Evolutionary conservation across 2,888 invertebrate genomes (phyloP).

Genomic region (Noctua janthina): DNA sequence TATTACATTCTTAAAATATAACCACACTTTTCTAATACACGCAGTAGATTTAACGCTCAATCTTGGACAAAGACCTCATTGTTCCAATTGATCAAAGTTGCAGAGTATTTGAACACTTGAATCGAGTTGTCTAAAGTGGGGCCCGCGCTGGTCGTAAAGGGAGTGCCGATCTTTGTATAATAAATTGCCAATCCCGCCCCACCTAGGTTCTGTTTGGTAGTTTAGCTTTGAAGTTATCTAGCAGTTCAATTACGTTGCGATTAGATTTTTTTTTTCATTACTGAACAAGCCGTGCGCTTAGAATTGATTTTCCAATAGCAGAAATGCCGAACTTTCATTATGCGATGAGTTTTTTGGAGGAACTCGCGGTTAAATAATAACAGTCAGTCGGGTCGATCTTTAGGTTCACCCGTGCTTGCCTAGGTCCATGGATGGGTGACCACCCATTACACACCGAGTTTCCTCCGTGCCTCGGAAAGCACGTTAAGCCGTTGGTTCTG

Average conservation of each 20-base stretch:
- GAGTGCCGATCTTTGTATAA: constrained; percentile 56
- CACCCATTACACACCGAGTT: too few relatives aligned
- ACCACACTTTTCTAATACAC: neutral
- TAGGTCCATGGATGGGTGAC: neutral
- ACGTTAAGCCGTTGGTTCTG: neutral
- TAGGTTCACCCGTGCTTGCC: neutral
- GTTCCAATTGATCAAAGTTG: constrained; percentile 53
- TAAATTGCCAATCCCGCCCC: constrained; percentile 54
- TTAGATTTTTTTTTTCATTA: constrained; percentile 34
- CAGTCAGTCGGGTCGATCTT: neutral
- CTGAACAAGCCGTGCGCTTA: neutral
- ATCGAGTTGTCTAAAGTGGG: constrained; percentile 47
- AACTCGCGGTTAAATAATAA: neutral
- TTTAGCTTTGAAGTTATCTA: constrained; percentile 39
- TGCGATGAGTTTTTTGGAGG: neutral
- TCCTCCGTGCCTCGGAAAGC: neutral
- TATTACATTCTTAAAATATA: neutral
- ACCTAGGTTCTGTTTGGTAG: constrained; percentile 31
- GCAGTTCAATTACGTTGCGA: constrained; percentile 19
- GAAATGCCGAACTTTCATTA: neutral
- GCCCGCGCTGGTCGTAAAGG: constrained; percentile 52
- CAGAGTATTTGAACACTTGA: constrained; percentile 49
- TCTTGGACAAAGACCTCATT: constrained; percentile 16
- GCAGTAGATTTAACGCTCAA: neutral
- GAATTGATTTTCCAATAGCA: neutral